Evolutionary conservation across 2,888 invertebrate genomes (phyloP), one percentile per base, ranked within the genome.

Genomic region (Adelognathus sp.): DNA sequence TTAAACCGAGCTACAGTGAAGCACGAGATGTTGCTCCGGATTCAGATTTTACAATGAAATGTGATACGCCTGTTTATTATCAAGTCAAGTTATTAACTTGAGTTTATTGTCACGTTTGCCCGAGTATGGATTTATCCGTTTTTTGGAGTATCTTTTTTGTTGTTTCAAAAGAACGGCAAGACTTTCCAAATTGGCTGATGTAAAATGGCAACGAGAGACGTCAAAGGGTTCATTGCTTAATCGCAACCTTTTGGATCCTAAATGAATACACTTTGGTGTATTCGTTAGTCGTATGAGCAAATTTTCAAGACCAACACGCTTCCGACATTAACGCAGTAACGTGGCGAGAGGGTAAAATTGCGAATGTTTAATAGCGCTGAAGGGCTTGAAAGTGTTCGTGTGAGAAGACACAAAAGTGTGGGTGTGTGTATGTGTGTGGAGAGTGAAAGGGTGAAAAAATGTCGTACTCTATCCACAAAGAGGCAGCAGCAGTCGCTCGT

Each of bases 401-500:
- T n/a, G 31, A 44, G 21, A 9, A 44, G 21, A 46, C 46, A 46
- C 46, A 18, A 24, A 24, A n/a, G 21, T 3, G 50, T n/a, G 31
- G 3, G 31, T 31, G 46, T 5, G 5, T 18, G 31, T 21, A n/a
- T 29, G 18, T 18, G 56, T 56, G 27, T 29, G 58, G n/a, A n/a
- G 21, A 50, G 80, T 84, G 79, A 84, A 84, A 83, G 76, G 76
- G 36, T 60, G 27, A 60, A 60, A 58, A 36, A 36, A 33, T 21
- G 24, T 52, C 52, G 52, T 39, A 16, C 79, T 84, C 82, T 72
- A 76, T 77, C 75, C 80, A 80, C 86, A 82, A 84, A 85, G 83
- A 81, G 80, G 74, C 82, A 76, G 66, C 79, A 81, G 83, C 81
- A 79, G 79, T 83, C 83, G 82, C 83, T 81, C 81, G 86, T 64